Base-by-base conservation (phyloP, 2,888 invertebrate genomes). In the Lithophane leautieri region DNA sequence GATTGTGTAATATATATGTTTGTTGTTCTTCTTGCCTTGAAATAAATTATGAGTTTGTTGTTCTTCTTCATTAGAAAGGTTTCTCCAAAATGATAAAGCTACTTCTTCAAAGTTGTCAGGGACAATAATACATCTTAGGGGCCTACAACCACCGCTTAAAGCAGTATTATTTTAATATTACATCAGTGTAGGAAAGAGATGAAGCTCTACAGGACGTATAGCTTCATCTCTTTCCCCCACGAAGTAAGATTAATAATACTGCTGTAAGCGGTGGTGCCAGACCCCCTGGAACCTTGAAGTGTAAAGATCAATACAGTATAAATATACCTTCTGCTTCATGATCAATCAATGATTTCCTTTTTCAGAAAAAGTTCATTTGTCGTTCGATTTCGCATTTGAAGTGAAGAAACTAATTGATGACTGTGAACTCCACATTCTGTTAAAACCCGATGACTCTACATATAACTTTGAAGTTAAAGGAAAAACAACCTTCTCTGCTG, bases 401-500 rank as follows among this genome's bases (percentile, higher is more conserved):
- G 22, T 81, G 0, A 81, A 79, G 52, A 81, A 85, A 73, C 61
- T 71, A n/a, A n/a, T n/a, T 9, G 81, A 76, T 19, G 85, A 86
- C n/a, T 61, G 73, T 19, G 81, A 86, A 73, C 34, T 80, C 0
- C 70, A 83, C 72, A 14, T 67, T 4, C 1, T 4, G 0, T 0
- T 83, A 0, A 61, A 63, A 52, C 54, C 75, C 34, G 76, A 79
- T 6, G 72, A 76, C 1, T 40, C 68, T 0, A 40, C n/a, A 4
- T 70, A 70, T 22, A 44, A 56, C 0, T 72, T 56, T 12, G 58
- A 81, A 8, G n/a, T 84, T 22, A 63, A 78, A 62, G 83, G 66
- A n/a, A 83, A 83, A 63, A 9, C 25, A 25, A 40, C 65, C 0
- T 0, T 74, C 2, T 16, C n/a, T 25, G 70, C 8, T 54, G 78